Evolutionary conservation across 2,113 vertebrate genomes (phyloP).

Genomic region (Coryphaenoides rupestris): DNA sequence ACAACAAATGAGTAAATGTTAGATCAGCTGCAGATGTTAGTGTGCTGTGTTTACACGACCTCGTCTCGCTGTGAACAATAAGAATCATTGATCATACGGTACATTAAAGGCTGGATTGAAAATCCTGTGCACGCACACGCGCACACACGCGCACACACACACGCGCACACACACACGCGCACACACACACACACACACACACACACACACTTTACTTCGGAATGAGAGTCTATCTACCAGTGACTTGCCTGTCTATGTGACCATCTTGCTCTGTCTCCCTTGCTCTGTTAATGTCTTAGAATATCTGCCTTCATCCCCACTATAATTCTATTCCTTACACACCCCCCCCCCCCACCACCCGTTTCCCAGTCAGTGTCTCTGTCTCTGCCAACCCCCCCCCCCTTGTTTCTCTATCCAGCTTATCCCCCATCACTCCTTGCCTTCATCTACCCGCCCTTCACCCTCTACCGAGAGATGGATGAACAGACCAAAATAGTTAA

Average conservation of each 20-base stretch:
- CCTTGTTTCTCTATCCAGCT: constrained; percentile 7
- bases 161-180: no score
- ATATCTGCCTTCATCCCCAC: no score
- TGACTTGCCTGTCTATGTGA: no score
- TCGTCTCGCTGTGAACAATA: constrained; percentile 56
- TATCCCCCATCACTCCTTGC: constrained; percentile 2
- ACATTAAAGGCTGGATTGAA: constrained; percentile 48
- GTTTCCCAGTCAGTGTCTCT: not conserved
- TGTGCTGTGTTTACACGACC: constrained; percentile 49
- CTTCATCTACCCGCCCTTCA: constrained; percentile 39
- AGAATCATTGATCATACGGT: constrained; percentile 66
- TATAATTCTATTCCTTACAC: no score
- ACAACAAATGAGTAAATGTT: not conserved
- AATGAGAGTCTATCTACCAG: no score
- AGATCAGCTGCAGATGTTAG: constrained; percentile 13
- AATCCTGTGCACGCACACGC: constrained; percentile 22
- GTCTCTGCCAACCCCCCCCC: not conserved
- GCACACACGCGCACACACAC: no score
- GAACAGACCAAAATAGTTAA: constrained; percentile 52
- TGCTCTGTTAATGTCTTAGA: no score
- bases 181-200: no score
- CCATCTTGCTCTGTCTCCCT: no score
- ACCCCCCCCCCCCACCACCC: no score
- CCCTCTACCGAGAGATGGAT: constrained; percentile 53
- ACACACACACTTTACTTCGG: no score